These are phyloP conservation scores for Florisuga fusca DNA, from an alignment of 2,797 vertebrate genomes.

Conservation along the genomic window DNA sequence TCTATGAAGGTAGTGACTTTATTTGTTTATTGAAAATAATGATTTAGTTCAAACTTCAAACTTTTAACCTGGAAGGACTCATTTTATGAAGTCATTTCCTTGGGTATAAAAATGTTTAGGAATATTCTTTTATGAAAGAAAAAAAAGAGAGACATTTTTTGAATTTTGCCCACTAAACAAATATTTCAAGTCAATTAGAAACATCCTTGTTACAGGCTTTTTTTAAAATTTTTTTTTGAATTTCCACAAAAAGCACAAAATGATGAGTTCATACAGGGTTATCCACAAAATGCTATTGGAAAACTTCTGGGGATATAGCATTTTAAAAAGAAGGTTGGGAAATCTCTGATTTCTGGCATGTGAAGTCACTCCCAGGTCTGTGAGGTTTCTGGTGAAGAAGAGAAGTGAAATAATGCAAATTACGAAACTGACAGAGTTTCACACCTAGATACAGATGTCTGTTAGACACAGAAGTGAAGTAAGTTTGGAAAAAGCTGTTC, in stretches of 20 bases:
- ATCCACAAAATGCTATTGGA: background rate
- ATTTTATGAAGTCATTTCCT: background rate
- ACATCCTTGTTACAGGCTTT: too few species aligned
- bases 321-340: background rate
- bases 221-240: background rate
- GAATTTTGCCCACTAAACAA: background rate
- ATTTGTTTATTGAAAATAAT: too few species aligned
- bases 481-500: background rate
- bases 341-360: background rate
- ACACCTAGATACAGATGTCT: background rate
- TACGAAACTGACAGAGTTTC: background rate
- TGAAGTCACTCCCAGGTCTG: background rate
- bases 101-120: background rate
- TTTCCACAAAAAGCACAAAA: background rate
- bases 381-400: rapidly evolving
- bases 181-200: background rate
- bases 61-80: background rate
- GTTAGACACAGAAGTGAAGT: background rate
- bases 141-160: background rate
- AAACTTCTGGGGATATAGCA: background rate
- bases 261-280: background rate
- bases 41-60: rapidly evolving
- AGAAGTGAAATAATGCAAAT: rapidly evolving
- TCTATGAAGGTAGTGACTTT: background rate
- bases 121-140: background rate